These are phyloP conservation scores for Hormaphis cornu DNA, from an alignment of 1,140 invertebrate genomes.

Conservation along the genomic window DNA sequence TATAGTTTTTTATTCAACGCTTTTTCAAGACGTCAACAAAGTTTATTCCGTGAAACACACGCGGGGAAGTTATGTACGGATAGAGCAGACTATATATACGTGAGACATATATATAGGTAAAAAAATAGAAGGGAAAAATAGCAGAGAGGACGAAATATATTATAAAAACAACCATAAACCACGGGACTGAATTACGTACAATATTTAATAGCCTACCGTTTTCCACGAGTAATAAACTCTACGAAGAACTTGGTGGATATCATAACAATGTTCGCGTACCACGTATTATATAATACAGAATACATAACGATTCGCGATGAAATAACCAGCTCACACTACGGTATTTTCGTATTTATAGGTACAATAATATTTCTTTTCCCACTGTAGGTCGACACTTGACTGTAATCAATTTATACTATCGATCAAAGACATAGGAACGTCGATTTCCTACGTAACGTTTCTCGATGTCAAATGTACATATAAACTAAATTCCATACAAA, in stretches of 20 bases:
- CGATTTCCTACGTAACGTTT: too few species aligned
- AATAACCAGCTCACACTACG: too few species aligned
- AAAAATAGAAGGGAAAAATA: background rate
- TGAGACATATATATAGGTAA: background rate
- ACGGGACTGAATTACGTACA: background rate
- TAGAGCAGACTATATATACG: background rate
- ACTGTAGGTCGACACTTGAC: too few species aligned
- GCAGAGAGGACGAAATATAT: too few species aligned
- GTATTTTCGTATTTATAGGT: too few species aligned
- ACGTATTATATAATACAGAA: background rate
- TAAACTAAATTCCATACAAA: too few species aligned
- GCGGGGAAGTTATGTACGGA: background rate
- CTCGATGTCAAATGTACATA: too few species aligned
- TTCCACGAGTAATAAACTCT: background rate
- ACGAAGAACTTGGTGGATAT: background rate
- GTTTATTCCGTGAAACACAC: background rate
- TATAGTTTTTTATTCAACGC: background rate
- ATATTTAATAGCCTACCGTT: conserved; percentile 8
- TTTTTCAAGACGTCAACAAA: background rate
- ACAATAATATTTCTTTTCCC: too few species aligned
- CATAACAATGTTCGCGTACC: background rate
- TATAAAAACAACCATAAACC: conserved; percentile 1
- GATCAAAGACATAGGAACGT: too few species aligned
- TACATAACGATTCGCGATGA: too few species aligned
- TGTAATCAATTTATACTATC: too few species aligned